These are phyloP conservation scores for Ormia ochracea DNA, from an alignment of 2,888 invertebrate genomes.

Conservation along the genomic window DNA sequence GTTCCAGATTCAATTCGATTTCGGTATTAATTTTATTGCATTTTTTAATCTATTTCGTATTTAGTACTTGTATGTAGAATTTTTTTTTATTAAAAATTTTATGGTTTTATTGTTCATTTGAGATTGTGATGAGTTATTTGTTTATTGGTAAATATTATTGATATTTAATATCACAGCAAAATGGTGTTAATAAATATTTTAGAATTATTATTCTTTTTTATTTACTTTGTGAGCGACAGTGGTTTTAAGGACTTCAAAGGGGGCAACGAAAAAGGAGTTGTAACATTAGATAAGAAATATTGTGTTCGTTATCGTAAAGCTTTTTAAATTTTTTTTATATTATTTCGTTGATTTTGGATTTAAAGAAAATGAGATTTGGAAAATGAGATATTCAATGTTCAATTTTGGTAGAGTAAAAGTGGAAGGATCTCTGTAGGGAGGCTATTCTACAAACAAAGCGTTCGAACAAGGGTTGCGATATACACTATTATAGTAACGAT, in stretches of 20 bases:
- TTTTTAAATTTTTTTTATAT: no score
- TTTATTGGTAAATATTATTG: slow-evolving; percentile 52
- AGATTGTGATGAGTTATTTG: slow-evolving; percentile 56
- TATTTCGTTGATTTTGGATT: no score
- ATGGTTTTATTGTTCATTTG: slow-evolving; percentile 56
- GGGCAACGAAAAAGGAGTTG: no score
- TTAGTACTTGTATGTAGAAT: not conserved
- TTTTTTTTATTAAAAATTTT: slow-evolving; percentile 30
- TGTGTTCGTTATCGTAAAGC: no score
- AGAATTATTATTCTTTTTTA: not conserved
- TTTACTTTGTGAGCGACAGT: slow-evolving; percentile 16
- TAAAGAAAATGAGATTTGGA: no score
- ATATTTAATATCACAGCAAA: slow-evolving; percentile 56
- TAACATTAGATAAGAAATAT: no score
- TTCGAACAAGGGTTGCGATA: no score
- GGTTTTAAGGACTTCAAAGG: not conserved
- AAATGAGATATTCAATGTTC: no score
- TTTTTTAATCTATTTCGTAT: slow-evolving; percentile 42
- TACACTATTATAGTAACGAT: no score
- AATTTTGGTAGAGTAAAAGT: no score
- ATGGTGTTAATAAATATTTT: slow-evolving; percentile 57
- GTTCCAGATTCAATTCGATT: slow-evolving; percentile 42
- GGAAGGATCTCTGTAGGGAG: no score
- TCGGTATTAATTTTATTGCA: slow-evolving; percentile 7
- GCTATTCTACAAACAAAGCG: no score